Evolutionary conservation across 2,113 vertebrate species (phyloP), one percentile per base, ranked within the genome.

Genomic region (Nesogale talazaci): DNA sequence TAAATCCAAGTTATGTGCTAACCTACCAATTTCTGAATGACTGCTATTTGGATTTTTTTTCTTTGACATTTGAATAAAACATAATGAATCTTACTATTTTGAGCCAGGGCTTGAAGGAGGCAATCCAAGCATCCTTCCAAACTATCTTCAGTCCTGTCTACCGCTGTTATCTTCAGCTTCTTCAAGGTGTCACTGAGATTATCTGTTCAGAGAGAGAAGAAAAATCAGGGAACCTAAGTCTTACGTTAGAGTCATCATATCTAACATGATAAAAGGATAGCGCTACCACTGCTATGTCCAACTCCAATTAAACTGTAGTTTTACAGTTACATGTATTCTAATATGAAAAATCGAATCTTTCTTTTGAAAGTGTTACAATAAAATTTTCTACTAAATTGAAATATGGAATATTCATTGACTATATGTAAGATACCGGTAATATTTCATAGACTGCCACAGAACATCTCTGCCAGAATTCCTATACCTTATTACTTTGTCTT

Each of bases 81-180:
- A 88, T 34, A 92, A 95, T 67, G 91, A 76, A 96, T 98, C 99
- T 99, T 98, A 99, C 99, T 99, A 97, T 99, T 99, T 96, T 99
- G 98, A 97, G 98, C 97, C 94, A 99, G 97, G 19, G 99, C 99
- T 98, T 99, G 99, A 95, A 99, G 99, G 95, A 99, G 97, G 97
- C 99, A 99, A 97, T 99, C 99, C 98, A 99, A 98, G 80, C 99
- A 99, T 96, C 98, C 98, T 96, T 99, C 99, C 97, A 99, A 97
- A 74, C 98, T 98, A 98, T 99, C 99, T 34, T 98, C 97, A 89
- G 98, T 95, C 94, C 97, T 98, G 97, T 99, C 99, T 86, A 97
- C 97, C 29, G 98, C 98, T 34, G 98, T 98, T 90, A 99, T 98
- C 98, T 99, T 99, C 98, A 99, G 98, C 91, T 99, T 99, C 98